Percentiles rank a stretch among this genome's conserved stretches.
phyloP scores from a whole-genome alignment of 2,888 invertebrate species.

The Aplocera efformata region DNA sequence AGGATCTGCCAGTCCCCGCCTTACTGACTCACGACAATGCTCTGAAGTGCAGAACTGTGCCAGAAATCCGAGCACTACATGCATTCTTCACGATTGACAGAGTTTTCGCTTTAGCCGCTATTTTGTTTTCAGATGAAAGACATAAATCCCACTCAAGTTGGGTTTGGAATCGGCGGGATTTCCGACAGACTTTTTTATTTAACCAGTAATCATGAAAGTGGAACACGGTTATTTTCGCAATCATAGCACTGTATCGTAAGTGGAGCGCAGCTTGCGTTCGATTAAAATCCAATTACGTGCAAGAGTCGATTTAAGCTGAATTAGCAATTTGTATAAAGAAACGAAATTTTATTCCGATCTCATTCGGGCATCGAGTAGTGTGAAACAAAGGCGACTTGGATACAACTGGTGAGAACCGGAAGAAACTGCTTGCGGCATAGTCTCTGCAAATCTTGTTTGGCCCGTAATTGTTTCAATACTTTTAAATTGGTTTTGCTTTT shows the following conservation, averaged over 20 bases:
- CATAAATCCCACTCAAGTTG: slow-evolving; percentile 9
- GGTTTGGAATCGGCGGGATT: slow-evolving; percentile 1
- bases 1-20: slow-evolving; percentile 18
- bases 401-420: slow-evolving; percentile 16
- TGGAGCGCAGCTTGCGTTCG: slow-evolving; percentile 25
- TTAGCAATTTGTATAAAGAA: slow-evolving; percentile 33
- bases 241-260: slow-evolving; percentile 20
- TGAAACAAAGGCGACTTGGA: slow-evolving; percentile 23
- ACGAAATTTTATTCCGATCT: slow-evolving; percentile 26
- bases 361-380: slow-evolving; percentile 15
- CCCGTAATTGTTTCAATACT: slow-evolving; percentile 11
- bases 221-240: slow-evolving; percentile 20
- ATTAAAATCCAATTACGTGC: slow-evolving; percentile 32
- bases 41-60: slow-evolving; percentile 44
- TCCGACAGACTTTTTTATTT: slow-evolving; percentile 4
- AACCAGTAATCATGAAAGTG: slow-evolving; percentile 14
- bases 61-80: slow-evolving; percentile 43
- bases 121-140: slow-evolving; percentile 17
- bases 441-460: slow-evolving; percentile 12
- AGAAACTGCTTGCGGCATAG: slow-evolving; percentile 12
- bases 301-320: slow-evolving; percentile 33
- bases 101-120: slow-evolving; percentile 33
- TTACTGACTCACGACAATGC: slow-evolving; percentile 33
- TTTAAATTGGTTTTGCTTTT: too few species aligned
- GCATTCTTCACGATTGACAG: slow-evolving; percentile 52